phyloP scores from a whole-genome alignment of 2,113 vertebrate genomes.

The Cepphus grylle region DNA sequence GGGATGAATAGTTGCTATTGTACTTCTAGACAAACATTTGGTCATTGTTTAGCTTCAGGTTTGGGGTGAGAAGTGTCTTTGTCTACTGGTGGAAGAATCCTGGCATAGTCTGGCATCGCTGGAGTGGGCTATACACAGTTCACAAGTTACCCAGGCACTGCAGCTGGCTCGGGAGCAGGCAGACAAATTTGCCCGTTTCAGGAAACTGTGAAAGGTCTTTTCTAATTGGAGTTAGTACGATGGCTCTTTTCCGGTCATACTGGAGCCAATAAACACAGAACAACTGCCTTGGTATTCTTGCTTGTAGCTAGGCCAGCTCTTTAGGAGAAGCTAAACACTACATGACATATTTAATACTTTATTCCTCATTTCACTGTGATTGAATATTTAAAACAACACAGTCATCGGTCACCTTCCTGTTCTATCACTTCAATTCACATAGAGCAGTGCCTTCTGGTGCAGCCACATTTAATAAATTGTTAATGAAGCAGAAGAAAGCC shows the following conservation, averaged over 20 bases:
- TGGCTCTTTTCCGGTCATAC: neutral
- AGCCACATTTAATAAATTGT: conserved; percentile 4
- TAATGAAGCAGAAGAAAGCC: conserved; percentile 29
- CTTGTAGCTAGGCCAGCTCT: neutral
- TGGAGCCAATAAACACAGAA: neutral
- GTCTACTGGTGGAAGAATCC: neutral
- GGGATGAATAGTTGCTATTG: neutral
- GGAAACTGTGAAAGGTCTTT: conserved; percentile 11
- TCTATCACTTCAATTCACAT: neutral
- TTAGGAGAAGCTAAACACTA: neutral
- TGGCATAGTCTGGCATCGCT: neutral
- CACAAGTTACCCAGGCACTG: neutral
- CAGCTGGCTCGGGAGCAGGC: conserved; percentile 11
- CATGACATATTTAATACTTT: neutral
- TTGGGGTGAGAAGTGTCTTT: neutral
- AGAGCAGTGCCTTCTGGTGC: neutral
- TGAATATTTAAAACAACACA: neutral
- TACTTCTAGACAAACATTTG: neutral
- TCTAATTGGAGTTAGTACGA: neutral
- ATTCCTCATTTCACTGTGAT: neutral
- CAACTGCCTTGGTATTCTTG: neutral
- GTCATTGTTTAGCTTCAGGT: neutral
- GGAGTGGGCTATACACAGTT: neutral
- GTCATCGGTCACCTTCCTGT: neutral
- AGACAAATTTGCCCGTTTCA: neutral